Base-by-base conservation (phyloP, 2,797 vertebrate species). In the Gallinago stenura region DNA sequence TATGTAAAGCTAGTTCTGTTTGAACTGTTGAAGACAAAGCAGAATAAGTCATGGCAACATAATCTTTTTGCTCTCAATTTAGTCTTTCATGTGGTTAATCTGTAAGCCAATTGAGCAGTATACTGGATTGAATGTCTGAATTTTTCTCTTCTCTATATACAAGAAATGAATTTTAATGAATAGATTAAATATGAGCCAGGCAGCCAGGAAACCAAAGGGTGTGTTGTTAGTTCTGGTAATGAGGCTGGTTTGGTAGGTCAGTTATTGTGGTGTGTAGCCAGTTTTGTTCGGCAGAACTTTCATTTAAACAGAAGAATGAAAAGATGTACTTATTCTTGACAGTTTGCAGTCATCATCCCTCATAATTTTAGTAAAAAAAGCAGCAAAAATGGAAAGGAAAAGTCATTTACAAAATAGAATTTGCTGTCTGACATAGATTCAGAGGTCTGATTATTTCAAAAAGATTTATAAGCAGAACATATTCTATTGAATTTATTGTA, bases 21-120 rank as follows among this genome's bases (percentile, higher is more conserved):
- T 78, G 73, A 94, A 71, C 69, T 82, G 50, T 50, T 78, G 50
- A 57, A 84, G 62, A 79, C 77, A 87, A 91, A 93, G 68, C 66
- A 48, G 35, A 92, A 2, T 16, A 69, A 87, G 41, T 26, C 57
- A 87, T 18, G 31, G 43, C 37, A 92, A 35, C 12, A 18, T 61
- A 30, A 87, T 79, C 9, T 72, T 87, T 87, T 70, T 68, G 16
- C 54, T 30, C 79, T 24, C 16, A n/a, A 7, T 93, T 79, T 72
- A 54, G 46, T 54, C 53, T 89, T 89, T 90, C 62, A 51, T 87
- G 66, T 80, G 31, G 37, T 87, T 90, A 73, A 82, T 80, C 43
- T 83, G 31, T 43, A 39, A 84, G 0, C 2, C 92, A 75, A 81
- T 87, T 87, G 88, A 86, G 30, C 56, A 72, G n/a, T 76, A 51